Percentiles rank a stretch among this genome's conserved stretches.
phyloP scores from a whole-genome alignment of 2,888 invertebrate species.

The Orthosia gracilis region DNA sequence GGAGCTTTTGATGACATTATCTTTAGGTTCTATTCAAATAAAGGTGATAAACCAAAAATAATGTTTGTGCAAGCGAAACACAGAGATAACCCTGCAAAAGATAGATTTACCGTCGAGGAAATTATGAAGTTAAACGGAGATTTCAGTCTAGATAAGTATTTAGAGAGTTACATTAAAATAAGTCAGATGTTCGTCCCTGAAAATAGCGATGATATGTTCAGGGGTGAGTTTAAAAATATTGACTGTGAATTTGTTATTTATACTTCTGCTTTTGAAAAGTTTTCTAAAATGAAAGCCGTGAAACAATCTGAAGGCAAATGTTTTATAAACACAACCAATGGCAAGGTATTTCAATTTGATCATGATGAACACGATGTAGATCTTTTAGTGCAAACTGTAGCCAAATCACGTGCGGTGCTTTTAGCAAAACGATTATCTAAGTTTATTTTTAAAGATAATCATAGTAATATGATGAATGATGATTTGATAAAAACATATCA shows the following conservation, averaged over 20 bases:
- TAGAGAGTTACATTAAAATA: conserved; percentile 57
- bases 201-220: conserved; percentile 51
- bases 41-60: conserved; percentile 39
- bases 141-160: conserved; percentile 57
- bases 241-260: conserved; percentile 60
- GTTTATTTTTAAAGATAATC: conserved; percentile 49
- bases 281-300: conserved; percentile 29
- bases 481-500: conserved; percentile 57
- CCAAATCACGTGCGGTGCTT: conserved; percentile 44
- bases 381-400: conserved; percentile 34
- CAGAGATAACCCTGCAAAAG: conserved; percentile 50
- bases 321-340: conserved; percentile 44
- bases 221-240: conserved; percentile 34
- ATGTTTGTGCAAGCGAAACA: conserved; percentile 67
- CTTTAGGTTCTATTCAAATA: conserved; percentile 56
- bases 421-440: conserved; percentile 52
- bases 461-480: conserved; percentile 53
- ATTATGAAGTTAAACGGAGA: conserved; percentile 48
- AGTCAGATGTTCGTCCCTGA: conserved; percentile 37
- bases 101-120: conserved; percentile 51
- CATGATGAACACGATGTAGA: conserved; percentile 52
- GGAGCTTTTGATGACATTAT: conserved; percentile 68
- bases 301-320: conserved; percentile 10
- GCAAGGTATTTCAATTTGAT: conserved; percentile 47
- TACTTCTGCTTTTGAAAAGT: conserved; percentile 51